phyloP scores from a whole-genome alignment of 2,888 invertebrate genomes.

The Acrobasis consociella region DNA sequence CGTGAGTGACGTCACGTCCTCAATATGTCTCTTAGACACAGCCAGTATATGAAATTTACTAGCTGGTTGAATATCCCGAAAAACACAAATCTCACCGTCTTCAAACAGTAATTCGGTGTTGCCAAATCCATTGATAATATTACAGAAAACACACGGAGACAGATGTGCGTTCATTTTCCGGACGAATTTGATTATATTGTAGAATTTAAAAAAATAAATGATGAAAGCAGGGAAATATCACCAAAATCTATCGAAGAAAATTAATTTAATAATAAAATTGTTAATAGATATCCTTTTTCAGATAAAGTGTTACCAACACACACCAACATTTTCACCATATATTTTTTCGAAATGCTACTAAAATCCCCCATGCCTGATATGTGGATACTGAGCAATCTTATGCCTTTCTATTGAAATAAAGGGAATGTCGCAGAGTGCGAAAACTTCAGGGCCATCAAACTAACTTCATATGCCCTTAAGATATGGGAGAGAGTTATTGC shows the following conservation, averaged over 20 bases:
- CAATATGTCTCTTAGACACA: constrained; percentile 89
- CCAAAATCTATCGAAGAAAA: not conserved
- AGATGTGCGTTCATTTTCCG: constrained; percentile 34
- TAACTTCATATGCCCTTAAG: no score
- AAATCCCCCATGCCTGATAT: no score
- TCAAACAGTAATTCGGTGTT: constrained; percentile 85
- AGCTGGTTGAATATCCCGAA: constrained; percentile 92
- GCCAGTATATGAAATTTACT: constrained; percentile 90
- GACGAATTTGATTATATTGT: not conserved
- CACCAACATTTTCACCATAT: no score
- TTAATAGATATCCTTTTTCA: no score
- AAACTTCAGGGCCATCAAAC: no score
- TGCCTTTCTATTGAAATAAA: no score
- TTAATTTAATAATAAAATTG: no score
- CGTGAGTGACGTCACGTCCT: constrained; percentile 87
- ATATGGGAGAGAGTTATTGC: no score
- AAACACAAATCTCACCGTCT: constrained; percentile 89
- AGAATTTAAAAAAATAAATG: constrained; percentile 10
- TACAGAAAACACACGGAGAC: constrained; percentile 87
- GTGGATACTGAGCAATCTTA: no score
- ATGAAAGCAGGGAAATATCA: constrained; percentile 14
- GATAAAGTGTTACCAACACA: no score
- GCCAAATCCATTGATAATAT: constrained; percentile 85
- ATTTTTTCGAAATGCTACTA: no score
- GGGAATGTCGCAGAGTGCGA: no score